A percentile compares a stretch with the other conserved stretches of the same genome.
These are phyloP conservation scores for Apteryx owenii DNA, from an alignment of 2,113 vertebrate genomes.

Conservation along the genomic window DNA sequence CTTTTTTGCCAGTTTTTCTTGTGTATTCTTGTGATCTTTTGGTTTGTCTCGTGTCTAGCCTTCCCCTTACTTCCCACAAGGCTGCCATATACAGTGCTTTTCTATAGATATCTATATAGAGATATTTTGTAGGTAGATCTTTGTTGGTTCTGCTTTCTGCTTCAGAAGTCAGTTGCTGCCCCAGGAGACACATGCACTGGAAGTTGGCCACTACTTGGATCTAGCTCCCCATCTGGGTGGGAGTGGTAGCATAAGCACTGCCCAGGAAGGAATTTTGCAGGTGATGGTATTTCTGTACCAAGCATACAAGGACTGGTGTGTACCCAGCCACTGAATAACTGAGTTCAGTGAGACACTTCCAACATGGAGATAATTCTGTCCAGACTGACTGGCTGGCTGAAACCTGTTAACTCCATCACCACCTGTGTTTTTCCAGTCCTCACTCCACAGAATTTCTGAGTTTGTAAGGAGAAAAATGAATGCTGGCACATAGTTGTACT, in stretches of 20 bases:
- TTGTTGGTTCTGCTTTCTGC: neutral
- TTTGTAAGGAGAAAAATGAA: neutral
- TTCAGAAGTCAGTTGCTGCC: neutral
- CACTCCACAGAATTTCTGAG: neutral
- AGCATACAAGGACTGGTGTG: neutral
- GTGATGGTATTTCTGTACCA: neutral
- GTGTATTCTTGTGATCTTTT: neutral
- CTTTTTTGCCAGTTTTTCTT: neutral
- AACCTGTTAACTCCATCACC: neutral
- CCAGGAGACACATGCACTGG: neutral
- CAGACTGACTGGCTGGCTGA: neutral
- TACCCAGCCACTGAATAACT: neutral
- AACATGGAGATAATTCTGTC: fast-evolving
- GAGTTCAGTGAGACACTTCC: neutral
- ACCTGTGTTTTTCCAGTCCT: neutral
- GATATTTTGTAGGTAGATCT: too few relatives aligned
- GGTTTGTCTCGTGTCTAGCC: neutral
- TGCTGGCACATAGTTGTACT: neutral
- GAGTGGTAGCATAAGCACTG: neutral
- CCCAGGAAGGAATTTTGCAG: neutral
- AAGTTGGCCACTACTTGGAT: neutral
- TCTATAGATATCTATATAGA: neutral
- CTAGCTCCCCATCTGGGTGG: neutral
- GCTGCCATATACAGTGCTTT: neutral
- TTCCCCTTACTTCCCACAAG: neutral